A percentile compares a stretch with the other conserved stretches of the same genome.
Evolutionary conservation across 2,888 invertebrate species (phyloP).

Genomic region (Liposcelis brunnea): DNA sequence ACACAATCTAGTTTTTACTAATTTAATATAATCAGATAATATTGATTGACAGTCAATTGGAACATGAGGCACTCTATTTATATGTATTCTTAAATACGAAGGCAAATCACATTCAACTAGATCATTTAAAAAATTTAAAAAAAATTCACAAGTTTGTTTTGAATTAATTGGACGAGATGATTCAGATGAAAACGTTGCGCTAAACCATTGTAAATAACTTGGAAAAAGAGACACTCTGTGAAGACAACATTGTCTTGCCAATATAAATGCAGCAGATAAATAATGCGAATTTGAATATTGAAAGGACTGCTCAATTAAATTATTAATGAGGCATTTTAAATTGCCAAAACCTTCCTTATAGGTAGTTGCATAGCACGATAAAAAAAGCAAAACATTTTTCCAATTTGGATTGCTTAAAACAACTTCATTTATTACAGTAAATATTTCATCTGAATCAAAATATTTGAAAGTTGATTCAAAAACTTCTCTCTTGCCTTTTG

Average conservation of each 20-base stretch:
- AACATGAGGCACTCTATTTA: neutral
- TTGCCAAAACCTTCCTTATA: no score
- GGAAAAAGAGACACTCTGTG: neutral
- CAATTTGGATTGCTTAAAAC: no score
- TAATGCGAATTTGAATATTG: no score
- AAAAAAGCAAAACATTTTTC: no score
- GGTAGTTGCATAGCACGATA: no score
- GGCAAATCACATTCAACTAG: neutral
- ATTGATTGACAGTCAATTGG: neutral
- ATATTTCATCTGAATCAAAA: no score
- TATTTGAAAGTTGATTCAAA: no score
- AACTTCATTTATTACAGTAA: no score
- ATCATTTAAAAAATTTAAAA: neutral
- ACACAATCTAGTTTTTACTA: neutral
- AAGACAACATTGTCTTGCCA: neutral
- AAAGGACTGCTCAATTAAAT: no score
- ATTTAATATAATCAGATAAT: slow-evolving; percentile 1
- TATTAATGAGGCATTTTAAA: no score
- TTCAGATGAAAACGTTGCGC: slow-evolving; percentile 2
- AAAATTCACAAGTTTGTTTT: neutral
- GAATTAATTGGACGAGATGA: neutral
- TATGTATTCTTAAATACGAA: neutral
- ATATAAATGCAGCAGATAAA: neutral
- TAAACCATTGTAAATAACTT: slow-evolving; percentile 4
- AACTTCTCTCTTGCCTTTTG: no score